phyloP scores from a whole-genome alignment of 2,113 vertebrate genomes.

The Pyrgilauda ruficollis region DNA sequence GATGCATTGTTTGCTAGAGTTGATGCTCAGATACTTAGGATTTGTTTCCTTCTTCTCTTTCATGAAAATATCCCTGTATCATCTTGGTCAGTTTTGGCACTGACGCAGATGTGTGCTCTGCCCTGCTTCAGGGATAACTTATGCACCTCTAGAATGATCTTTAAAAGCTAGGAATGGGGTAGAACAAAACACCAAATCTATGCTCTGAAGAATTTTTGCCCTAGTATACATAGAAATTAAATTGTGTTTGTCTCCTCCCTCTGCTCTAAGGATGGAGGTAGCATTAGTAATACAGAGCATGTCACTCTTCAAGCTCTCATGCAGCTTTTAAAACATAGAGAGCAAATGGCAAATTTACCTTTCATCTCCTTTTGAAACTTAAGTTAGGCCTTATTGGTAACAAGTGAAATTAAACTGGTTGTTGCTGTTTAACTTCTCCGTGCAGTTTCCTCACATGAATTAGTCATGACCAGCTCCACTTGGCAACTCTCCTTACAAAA shows the following conservation, averaged over 20 bases:
- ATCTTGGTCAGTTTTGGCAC: not conserved
- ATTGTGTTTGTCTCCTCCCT: not conserved
- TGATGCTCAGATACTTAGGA: not conserved
- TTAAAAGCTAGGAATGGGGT: not conserved
- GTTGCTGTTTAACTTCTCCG: conserved; percentile 20
- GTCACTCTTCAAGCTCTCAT: not conserved
- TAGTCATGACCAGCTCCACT: conserved; percentile 47
- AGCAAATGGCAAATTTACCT: conserved; percentile 1
- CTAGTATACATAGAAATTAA: not conserved
- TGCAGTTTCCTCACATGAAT: conserved; percentile 58
- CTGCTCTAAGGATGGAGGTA: not conserved
- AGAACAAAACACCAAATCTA: not conserved
- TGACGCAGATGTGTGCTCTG: not conserved
- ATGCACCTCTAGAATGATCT: not conserved
- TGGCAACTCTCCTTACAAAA: conserved; percentile 40
- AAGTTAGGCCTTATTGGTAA: not conserved
- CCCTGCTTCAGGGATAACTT: not conserved
- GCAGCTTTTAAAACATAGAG: not conserved
- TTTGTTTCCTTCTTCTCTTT: not conserved
- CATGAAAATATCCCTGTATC: not conserved
- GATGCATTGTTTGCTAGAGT: not conserved
- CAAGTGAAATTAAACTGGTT: conserved; percentile 60
- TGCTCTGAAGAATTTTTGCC: not conserved
- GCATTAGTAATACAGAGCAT: not conserved
- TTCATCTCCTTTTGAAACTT: conserved; percentile 23